phyloP scores from a whole-genome alignment of 2,888 invertebrate genomes.

The Orthosia gracilis region DNA sequence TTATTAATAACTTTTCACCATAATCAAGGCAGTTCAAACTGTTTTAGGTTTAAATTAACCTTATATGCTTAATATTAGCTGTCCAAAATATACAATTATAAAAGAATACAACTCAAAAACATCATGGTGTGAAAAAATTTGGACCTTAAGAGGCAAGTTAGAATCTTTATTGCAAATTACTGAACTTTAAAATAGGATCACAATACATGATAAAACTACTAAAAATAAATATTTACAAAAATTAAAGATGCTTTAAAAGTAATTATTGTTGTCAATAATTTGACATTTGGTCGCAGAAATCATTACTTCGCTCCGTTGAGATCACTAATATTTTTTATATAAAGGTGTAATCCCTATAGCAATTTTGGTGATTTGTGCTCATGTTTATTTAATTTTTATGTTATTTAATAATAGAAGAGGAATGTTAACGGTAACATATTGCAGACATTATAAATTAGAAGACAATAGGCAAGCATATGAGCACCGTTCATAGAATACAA shows the following conservation, averaged over 20 bases:
- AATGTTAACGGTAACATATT: conserved; percentile 61
- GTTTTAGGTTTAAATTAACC: conserved; percentile 38
- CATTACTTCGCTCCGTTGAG: conserved; percentile 71
- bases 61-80: conserved; percentile 43
- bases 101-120: conserved; percentile 32
- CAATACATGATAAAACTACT: conserved; percentile 53
- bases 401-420: conserved; percentile 53
- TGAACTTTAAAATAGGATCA: conserved; percentile 55
- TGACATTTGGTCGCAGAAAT: conserved; percentile 67
- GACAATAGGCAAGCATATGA: conserved; percentile 31
- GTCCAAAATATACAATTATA: conserved; percentile 56
- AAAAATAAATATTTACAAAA: conserved; percentile 71
- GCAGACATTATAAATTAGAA: conserved; percentile 35
- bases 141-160: conserved; percentile 42
- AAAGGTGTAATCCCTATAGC: conserved; percentile 46
- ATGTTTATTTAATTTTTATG: conserved; percentile 39
- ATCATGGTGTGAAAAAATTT: conserved; percentile 26
- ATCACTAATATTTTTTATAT: conserved; percentile 73
- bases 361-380: conserved; percentile 68
- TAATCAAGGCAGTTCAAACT: conserved; percentile 32
- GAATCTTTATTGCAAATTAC: conserved; percentile 46
- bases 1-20: conserved; percentile 15
- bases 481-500: conserved; percentile 26
- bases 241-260: conserved; percentile 60
- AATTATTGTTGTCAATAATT: conserved; percentile 54